Percentiles rank a stretch among this genome's conserved stretches.
Conservation (phyloP, 1,140 invertebrate species). For the Drosophila kepulauana region DNA sequence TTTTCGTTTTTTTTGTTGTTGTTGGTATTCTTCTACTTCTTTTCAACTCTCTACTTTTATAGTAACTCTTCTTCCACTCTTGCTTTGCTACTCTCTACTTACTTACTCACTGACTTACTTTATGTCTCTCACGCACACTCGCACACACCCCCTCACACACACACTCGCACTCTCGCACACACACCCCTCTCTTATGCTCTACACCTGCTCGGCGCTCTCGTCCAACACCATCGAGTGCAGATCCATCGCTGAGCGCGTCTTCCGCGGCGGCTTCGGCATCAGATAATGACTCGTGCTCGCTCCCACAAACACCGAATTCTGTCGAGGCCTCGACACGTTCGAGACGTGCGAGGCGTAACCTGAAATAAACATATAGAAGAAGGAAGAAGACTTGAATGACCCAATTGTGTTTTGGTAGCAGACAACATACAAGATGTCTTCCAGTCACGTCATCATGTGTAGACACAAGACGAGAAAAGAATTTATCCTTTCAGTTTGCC, state of each 20-base stretch:
- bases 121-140: neutral
- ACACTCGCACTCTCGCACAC: neutral
- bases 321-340: slow-evolving; percentile 85
- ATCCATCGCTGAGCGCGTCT: slow-evolving; percentile 93
- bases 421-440: too few relatives aligned
- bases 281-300: slow-evolving; percentile 87
- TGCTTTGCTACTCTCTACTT: neutral
- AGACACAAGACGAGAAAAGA: too few relatives aligned
- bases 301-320: slow-evolving; percentile 95
- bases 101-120: slow-evolving; percentile 27
- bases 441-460: too few relatives aligned
- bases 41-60: neutral
- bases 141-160: slow-evolving; percentile 6
- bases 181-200: slow-evolving; percentile 20
- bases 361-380: slow-evolving; percentile 43
- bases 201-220: slow-evolving; percentile 84
- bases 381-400: slow-evolving; percentile 2
- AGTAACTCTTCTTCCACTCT: neutral
- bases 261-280: slow-evolving; percentile 88
- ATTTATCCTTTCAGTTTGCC: too few relatives aligned
- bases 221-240: slow-evolving; percentile 90
- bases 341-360: slow-evolving; percentile 72
- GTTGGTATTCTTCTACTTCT: neutral
- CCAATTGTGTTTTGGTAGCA: too few relatives aligned
- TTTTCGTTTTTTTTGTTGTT: neutral